Evolutionary conservation across 2,113 vertebrate species (phyloP), one percentile per base, ranked within the genome.

Genomic region (Gavialis gangeticus): DNA sequence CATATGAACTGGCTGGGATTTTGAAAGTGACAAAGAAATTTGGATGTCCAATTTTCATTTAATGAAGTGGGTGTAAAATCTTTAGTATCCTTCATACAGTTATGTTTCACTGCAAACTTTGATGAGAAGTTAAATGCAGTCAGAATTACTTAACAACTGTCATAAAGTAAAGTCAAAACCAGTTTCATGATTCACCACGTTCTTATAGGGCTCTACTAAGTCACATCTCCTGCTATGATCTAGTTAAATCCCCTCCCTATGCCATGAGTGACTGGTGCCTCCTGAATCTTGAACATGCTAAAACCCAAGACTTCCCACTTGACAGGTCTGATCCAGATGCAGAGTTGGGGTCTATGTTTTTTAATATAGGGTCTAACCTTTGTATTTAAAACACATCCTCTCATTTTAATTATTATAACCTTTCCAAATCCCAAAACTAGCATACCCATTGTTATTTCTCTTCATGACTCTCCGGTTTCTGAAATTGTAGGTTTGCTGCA

Each of bases 401-500:
- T 67, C 89, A 58, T 60, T 87, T 67, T 89, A 83, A 30, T 55
- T 92, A 71, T 85, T 93, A 80, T 91, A 89, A 86, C 80, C 78
- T 93, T 91, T 54, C 55, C 92, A 89, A 91, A 94, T 73, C 25
- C 6, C 71, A 82, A 63, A 24, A 88, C 75, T 75, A 85, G 69
- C 95, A 91, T 84, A 84, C 64, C 80, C 58, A 8, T 89, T 37
- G 92, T 85, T 81, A 28, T 60, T 95, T 92, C 46, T 85, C 95
- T 82, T 95, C 92, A 94, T 86, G 92, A 93, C 34, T 83, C 67
- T 94, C 87, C 90, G 90, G 89, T 92, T 87, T 92, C 82, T 86
- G 17, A 96, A 96, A 96, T 94, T 94, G 82, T 83, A 95, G 82
- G 90, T 85, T 94, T 95, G 82, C 58, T 96, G 17, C 82, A 84